Base-by-base conservation (phyloP, 2,797 vertebrate genomes). In the Loriculus beryllinus region DNA sequence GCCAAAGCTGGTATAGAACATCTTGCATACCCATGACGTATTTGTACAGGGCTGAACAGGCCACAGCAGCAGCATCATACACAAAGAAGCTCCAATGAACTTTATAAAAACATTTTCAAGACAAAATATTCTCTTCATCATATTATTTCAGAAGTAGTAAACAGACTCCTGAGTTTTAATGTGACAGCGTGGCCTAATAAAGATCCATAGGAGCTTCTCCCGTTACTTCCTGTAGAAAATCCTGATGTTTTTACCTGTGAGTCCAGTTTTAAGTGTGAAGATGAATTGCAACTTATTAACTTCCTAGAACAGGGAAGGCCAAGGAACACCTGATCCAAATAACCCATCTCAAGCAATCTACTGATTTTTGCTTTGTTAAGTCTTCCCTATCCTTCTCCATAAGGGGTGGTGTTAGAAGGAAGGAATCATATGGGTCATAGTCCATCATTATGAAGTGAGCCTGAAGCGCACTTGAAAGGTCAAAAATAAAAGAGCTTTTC, bases 391-490 rank as follows among this genome's bases (percentile, higher is more conserved):
- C 60, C 5, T 4, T 47, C 25, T 48, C 1, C 28, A 49, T 25
- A 25, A 57, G 22, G 14, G n/a, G 33, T 11, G 22, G n/a, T 35
- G 22, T 14, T 16, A 23, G 9, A 33, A 57, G 54, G 5, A 14
- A 14, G 22, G 22, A 25, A 39, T 6, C 11, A 15, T 8, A 43
- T 2, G 12, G 20, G 7, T 25, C 1, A 0, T 4, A 2, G 4
- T 25, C 39, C 14, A 17, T 25, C 37, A 10, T 25, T 63, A 57
- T 37, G 40, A 51, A 7, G 12, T 22, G 10, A 86, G 14, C 3
- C 26, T 69, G 17, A 69, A 56, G 22, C 6, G 22, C 6, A 25
- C 14, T 11, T 20, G 3, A 7, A 59, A 70, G 7, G 17, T 69
- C 12, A 9, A 57, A 81, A 88, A 29, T 22, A 26, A 57, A 79